Base-by-base conservation (phyloP, 2,888 invertebrate genomes). In the Caradrina clavipalpis region DNA sequence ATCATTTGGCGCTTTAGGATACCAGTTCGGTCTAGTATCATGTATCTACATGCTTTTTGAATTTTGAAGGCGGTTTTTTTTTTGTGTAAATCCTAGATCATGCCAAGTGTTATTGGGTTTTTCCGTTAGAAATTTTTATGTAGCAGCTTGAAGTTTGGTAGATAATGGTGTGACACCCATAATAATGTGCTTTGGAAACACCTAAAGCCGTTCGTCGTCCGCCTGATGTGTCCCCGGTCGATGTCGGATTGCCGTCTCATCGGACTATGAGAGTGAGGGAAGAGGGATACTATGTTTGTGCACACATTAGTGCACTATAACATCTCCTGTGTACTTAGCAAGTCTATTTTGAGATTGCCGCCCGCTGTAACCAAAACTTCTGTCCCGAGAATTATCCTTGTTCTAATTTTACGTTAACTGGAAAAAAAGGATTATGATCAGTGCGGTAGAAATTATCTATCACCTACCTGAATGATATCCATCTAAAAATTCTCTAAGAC, bases 1-100 rank as follows among this genome's bases (percentile, higher is more conserved):
- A 39, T 71, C 39, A 31, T 53, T 73, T 53, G n/a, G 17, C 42
- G 11, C 47, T 49, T 54, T 26, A n/a, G 15, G 67, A 31, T 47
- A 10, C 11, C 6, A 26, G 45, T 8, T 35, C 11, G 11, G 17
- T 35, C 22, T 15, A 42, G 15, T 22, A 21, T 7, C 13, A n/a
- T 1, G 35, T 35, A 35, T 8, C 8, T 26, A 45, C 13, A 1
- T 47, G 10, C 21, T 45, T 13, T 58, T 26, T 17, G 5, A 63
- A 73, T 56, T 56, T 26, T 2, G 0, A 19, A 19, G 53, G 2
- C 13, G 15, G 5, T 21, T 35, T 21, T 2, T 11, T 31, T 31
- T 13, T 21, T 22, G 19, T 11, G 2, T 13, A 13, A 39, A 39
- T 39, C 39, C 11, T 2, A 39, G 39, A 13, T 8, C 35, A 8